Conservation (phyloP, 2,113 vertebrate genomes). For the Mystacornis crossleyi region DNA sequence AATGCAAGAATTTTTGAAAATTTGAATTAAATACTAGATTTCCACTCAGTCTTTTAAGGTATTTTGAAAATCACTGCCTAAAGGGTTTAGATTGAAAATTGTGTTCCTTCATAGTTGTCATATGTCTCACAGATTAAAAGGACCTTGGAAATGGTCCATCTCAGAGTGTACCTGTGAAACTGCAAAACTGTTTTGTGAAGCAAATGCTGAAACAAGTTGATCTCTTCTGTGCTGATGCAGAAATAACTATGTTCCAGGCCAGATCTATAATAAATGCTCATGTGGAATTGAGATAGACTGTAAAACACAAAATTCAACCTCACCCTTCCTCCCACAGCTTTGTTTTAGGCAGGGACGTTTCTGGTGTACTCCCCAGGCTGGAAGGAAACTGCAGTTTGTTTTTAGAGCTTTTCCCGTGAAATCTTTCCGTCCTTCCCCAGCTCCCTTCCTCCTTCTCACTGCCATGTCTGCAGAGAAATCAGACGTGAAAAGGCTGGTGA, state of each 20-base stretch:
- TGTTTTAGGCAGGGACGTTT: not conserved
- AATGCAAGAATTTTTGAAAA: not conserved
- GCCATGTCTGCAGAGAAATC: not conserved
- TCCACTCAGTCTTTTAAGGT: not conserved
- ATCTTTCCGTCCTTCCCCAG: not conserved
- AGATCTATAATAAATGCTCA: not conserved
- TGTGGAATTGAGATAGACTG: not conserved
- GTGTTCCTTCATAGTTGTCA: not conserved
- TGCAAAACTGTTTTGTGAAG: not conserved
- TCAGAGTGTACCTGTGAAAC: not conserved
- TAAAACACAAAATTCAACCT: slow-evolving; percentile 1
- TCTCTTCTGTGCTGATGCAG: not conserved
- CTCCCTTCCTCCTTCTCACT: not conserved
- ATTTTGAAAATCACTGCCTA: not conserved
- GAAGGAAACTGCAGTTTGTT: not conserved
- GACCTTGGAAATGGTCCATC: not conserved
- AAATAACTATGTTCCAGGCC: not conserved
- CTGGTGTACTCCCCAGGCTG: not conserved
- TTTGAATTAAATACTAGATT: not conserved
- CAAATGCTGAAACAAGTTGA: not conserved
- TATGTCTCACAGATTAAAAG: not conserved
- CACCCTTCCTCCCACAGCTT: slow-evolving; percentile 18
- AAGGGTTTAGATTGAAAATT: not conserved
- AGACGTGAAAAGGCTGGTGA: not conserved
- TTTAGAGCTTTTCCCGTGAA: slow-evolving; percentile 22